Base-by-base conservation (phyloP, 2,113 vertebrate genomes). In the Cebidichthys violaceus region DNA sequence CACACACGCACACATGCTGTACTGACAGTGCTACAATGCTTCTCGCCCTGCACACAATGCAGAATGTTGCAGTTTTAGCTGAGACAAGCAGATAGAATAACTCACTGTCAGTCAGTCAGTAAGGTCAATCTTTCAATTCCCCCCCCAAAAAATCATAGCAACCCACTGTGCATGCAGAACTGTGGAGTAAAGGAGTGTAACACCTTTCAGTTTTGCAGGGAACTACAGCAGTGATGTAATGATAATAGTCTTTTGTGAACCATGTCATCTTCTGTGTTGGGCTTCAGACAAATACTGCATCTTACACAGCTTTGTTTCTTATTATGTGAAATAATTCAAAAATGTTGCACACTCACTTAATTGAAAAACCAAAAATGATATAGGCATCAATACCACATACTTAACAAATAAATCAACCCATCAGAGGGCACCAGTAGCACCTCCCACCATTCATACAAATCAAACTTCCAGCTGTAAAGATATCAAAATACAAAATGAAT, bases 61-160 rank as follows among this genome's bases (percentile, higher is more conserved):
- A 68, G 65, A 50, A 43, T 83, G 70, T 75, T 60, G 29, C 77
- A 6, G 27, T 86, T 87, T 82, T 81, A 90, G 88, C 90, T 89
- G 85, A 89, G 75, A 88, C 84, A 86, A 89, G 88, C 90, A 86
- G 60, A 77, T 67, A 70, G 70, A 87, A 87, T 71, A 88, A 87
- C 71, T 90, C 80, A 74, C 80, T 84, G 83, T 86, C 81, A 82
- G 80, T 89, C 66, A 81, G 67, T 76, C 77, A 67, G 60, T 80
- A 13, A 81, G 85, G 81, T 79, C 81, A 79, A 47, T 79, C 66
- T 67, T 75, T 81, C 64, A 60, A 31, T 65, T 74, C 27, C 18
- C 10, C 47, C 20, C 9, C 27, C 27, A 79, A 75, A 45, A 22
- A 60, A 31, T 68, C 57, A 39, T 10, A 72, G 62, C 15, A 59